Base-by-base conservation (phyloP, 1,140 invertebrate species). In the Trinorchestia longiramus region DNA sequence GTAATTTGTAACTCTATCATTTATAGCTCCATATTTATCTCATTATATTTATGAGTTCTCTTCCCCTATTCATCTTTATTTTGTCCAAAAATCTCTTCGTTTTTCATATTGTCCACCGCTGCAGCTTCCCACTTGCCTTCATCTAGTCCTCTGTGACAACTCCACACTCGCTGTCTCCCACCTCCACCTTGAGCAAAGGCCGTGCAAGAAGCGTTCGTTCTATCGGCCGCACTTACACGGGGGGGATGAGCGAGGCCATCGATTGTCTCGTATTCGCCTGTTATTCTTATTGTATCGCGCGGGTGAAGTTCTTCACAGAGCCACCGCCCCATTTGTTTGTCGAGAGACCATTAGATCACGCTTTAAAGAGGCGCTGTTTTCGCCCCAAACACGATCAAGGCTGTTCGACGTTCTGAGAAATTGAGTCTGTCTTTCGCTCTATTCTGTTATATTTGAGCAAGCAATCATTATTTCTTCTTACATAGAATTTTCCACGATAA, bases 331-430 rank as follows among this genome's bases (percentile, higher is more conserved):
- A 94, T 94, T 94, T 94, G 92, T 94, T 94, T 94, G 92, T 44
- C 44, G 92, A 94, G 92, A 94, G 92, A 45, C 92, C 92, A 94
- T 94, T 94, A 94, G 92, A 94, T 94, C 92, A 94, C 43, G 40
- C 92, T 94, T 94, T 94, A 94, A 94, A 94, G 92, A 45, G 92
- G 92, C 6, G 92, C 43, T 94, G 92, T 94, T 94, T 94, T 94
- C 43, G 43, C 3, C 43, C 43, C 92, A 94, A 94, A 94, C 92
- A 94, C 92, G 92, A 94, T 94, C 92, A 94, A 47, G 43, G 92
- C 44, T 44, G 43, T 40, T 43, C 88, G 43, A 90, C 88, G 88
- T 90, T 15, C 41, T 11, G 36, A 41, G 88, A 41, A 90, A 90
- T 90, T 90, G 88, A 90, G 88, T 42, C 88, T 15, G 28, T 77